These are phyloP conservation scores for Pasiphila rectangulata DNA, from an alignment of 2,888 invertebrate species.

Conservation along the genomic window DNA sequence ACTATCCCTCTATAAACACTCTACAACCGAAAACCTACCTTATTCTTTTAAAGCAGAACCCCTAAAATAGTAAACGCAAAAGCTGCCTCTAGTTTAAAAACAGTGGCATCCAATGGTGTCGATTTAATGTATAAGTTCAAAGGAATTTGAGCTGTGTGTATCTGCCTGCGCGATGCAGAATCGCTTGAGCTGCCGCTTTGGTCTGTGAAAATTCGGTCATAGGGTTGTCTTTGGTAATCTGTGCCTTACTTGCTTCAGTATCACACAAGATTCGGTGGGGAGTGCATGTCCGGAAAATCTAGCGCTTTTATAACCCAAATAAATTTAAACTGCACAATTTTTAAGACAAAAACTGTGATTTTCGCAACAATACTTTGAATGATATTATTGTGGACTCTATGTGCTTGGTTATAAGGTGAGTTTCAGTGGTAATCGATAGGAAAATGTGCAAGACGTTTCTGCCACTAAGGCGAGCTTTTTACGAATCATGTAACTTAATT, in stretches of 20 bases:
- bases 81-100: not conserved
- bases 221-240: slow-evolving; percentile 2
- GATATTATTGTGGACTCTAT: slow-evolving; percentile 7
- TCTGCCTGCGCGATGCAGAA: not conserved
- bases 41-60: not conserved
- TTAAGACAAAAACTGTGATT: slow-evolving; percentile 21
- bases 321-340: slow-evolving; percentile 19
- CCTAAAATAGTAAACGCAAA: not conserved
- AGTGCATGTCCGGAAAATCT: slow-evolving; percentile 17
- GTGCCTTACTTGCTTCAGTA: slow-evolving; percentile 23
- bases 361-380: slow-evolving; percentile 1
- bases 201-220: slow-evolving; percentile 3
- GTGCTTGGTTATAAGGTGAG: slow-evolving; percentile 20
- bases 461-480: not conserved
- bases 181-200: not conserved
- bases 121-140: not conserved
- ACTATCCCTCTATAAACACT: not conserved
- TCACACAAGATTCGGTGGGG: slow-evolving; percentile 12
- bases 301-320: slow-evolving; percentile 13
- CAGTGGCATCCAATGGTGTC: not conserved
- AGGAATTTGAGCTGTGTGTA: not conserved
- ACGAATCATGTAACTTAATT: not conserved
- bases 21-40: slow-evolving; percentile 1
- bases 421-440: slow-evolving; percentile 30
- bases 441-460: slow-evolving; percentile 23